phyloP scores from a whole-genome alignment of 2,113 vertebrate species.

The Todiramphus chloris region DNA sequence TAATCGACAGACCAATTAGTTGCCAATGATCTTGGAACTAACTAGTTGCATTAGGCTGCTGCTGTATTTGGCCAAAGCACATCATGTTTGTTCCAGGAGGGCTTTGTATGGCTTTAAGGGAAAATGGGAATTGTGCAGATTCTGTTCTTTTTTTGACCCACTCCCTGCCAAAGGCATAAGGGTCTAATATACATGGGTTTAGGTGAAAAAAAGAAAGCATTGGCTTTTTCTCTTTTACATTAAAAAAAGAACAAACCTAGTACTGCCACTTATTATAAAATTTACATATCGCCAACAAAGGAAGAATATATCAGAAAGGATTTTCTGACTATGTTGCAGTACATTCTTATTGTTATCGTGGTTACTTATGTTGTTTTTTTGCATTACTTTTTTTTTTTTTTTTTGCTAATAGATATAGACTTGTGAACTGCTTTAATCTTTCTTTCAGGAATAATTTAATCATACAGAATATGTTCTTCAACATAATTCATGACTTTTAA shows the following conservation, averaged over 20 bases:
- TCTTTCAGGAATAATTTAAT: conserved; percentile 37
- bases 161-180: not conserved
- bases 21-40: conserved; percentile 1
- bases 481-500: conserved; percentile 3
- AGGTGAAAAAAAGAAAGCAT: not conserved
- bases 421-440: conserved; percentile 7
- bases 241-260: not conserved
- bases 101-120: not conserved
- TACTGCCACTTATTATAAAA: not conserved
- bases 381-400: not conserved
- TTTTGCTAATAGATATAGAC: not conserved
- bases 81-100: not conserved
- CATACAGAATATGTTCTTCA: not conserved
- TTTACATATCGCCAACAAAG: not conserved
- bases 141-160: not conserved
- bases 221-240: not conserved
- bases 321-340: not conserved
- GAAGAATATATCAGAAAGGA: not conserved
- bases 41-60: not conserved
- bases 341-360: not conserved
- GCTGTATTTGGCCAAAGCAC: not conserved
- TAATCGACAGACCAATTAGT: not conserved
- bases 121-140: not conserved
- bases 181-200: not conserved
- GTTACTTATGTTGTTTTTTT: not conserved